Base-by-base conservation (phyloP, 1,140 invertebrate genomes). In the Proales similis region DNA sequence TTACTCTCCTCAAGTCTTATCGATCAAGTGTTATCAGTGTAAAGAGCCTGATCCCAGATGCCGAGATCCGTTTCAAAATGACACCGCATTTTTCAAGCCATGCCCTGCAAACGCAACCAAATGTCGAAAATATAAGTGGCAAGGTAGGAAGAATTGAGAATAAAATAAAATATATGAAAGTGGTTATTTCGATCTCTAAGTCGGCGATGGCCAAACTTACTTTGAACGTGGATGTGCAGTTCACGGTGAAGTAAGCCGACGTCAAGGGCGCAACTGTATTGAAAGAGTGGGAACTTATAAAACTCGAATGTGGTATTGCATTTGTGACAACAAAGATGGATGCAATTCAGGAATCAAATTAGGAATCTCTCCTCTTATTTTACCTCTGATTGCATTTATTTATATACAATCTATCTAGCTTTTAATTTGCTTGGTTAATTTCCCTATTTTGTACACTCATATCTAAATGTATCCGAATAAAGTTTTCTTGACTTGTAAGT, bases 281-380 rank as follows among this genome's bases (percentile, higher is more conserved):
- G 61, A 63, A 26, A 20, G 61, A 20, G 61, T 63, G 3, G 61
- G 61, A 39, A 48, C 43, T 12, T 63, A 36, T n/a, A 48, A 63
- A 38, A 63, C 61, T 2, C 26, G 39, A 39, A 48, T 63, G 46
- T 63, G 61, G 61, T 63, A 48, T 63, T 63, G 61, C 32, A 38
- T 36, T n/a, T 63, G 61, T 48, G 61, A 63, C 27, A 63, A 63
- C 20, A 47, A 48, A 38, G 61, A 63, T 48, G 61, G 61, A 22
- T 63, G 61, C 29, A 63, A 63, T 48, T 45, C 39, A 30, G 20
- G 27, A 14, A 39, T 20, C 0, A 29, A 14, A 12, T 9, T 30
- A 61, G 33, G 17, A 60, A 11, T n/a, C 12, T 27, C 39, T n/a
- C n/a, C n/a, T n/a, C n/a, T n/a, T n/a, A n/a, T n/a, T n/a, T n/a